Base-by-base conservation (phyloP, 2,888 invertebrate species). In the Melanostoma scalare region DNA sequence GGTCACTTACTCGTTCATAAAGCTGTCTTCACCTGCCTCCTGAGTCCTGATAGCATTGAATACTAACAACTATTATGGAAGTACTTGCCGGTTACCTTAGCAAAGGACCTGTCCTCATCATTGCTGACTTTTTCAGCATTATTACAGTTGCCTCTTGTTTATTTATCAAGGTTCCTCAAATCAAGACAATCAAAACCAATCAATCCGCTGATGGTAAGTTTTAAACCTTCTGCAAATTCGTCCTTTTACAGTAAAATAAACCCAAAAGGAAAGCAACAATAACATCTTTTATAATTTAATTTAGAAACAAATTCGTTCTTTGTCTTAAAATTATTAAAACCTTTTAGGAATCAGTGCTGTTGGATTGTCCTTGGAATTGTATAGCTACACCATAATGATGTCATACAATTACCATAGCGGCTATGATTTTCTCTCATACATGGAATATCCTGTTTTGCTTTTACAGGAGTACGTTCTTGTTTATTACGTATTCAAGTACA, bases 371-470 rank as follows among this genome's bases (percentile, higher is more conserved):
- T 84, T 91, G 79, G 91, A 91, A 87, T 87, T 88, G 92, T 94
- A 87, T 92, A 96, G 96, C 87, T 96, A 96, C 87, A 94, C 96
- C 2, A 94, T 96, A 85, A 95, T 95, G 93, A 93, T 95, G 71
- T 93, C 96, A 35, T 97, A 97, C 91, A 97, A 96, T 90, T 96
- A 93, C 87, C 93, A 93, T 38, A 96, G 95, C 89, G 92, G 92
- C 8, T 96, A 97, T 89, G 93, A 94, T 8, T 86, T 96, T 6
- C 91, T 96, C 86, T 95, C 96, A 0, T 97, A 96, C 88, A 90
- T 97, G 93, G 97, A 97, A 89, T 97, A 97, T 90, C 96, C 96
- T 0, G 94, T 96, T 53, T 94, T 97, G 86, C 90, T 97, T 74
- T 63, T 94, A 2, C 96, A 97, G 92, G 94, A 96, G 87, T 94